phyloP scores from a whole-genome alignment of 2,797 vertebrate genomes.

The Percopsis omiscomaycus region DNA sequence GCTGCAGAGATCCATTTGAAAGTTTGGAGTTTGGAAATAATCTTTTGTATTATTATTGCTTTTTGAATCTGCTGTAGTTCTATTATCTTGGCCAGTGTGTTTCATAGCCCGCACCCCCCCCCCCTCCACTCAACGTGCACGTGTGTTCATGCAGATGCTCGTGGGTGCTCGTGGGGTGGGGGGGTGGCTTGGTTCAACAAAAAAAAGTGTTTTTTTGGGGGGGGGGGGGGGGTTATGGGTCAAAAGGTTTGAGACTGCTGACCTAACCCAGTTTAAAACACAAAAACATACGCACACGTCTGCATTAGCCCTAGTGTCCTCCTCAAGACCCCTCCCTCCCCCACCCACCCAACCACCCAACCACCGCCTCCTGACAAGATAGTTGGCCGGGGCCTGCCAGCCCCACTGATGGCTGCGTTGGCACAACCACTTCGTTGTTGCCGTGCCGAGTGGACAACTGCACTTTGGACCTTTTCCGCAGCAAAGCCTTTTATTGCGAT shows the following conservation, averaged over 20 bases:
- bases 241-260: too few relatives aligned
- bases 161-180: too few relatives aligned
- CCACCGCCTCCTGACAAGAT: conserved; percentile 68
- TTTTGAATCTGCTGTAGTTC: too few relatives aligned
- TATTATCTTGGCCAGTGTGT: too few relatives aligned
- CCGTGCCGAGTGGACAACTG: conserved; percentile 66
- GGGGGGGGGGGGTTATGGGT: too few relatives aligned
- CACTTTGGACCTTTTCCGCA: conserved; percentile 69
- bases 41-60: too few relatives aligned
- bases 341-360: conserved; percentile 37
- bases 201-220: too few relatives aligned
- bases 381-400: conserved; percentile 51
- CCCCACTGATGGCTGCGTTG: conserved; percentile 62
- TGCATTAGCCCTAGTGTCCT: neutral
- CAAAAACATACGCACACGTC: neutral
- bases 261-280: neutral
- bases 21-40: too few relatives aligned
- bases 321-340: conserved; percentile 21
- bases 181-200: neutral
- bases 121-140: too few relatives aligned
- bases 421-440: conserved; percentile 71
- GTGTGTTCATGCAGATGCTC: too few relatives aligned
- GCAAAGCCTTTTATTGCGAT: conserved; percentile 66
- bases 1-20: too few relatives aligned
- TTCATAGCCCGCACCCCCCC: too few relatives aligned